phyloP scores from a whole-genome alignment of 1,140 invertebrate genomes.

The Drosophila equinoxialis region DNA sequence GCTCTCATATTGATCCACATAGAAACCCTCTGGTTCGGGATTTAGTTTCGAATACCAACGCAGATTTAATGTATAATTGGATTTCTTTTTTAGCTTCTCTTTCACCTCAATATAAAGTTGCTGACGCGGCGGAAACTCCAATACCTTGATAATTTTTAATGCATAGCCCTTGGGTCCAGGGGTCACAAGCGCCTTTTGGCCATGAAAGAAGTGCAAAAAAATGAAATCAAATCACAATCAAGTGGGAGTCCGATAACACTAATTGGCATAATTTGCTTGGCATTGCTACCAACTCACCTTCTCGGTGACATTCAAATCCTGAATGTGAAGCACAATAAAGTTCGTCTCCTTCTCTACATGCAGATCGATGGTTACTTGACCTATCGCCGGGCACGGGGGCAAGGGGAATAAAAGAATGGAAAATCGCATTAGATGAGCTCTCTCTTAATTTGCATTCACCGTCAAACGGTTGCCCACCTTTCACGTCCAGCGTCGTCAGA shows the following conservation, averaged over 20 bases:
- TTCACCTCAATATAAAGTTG: conserved; percentile 94
- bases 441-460: conserved; percentile 20
- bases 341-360: conserved; percentile 92
- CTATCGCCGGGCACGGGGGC: conserved; percentile 84
- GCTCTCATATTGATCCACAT: conserved; percentile 93
- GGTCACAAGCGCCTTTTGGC: conserved; percentile 86
- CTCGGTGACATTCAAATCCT: conserved; percentile 94
- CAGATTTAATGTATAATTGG: conserved; percentile 93
- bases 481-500: conserved; percentile 93
- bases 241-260: conserved; percentile 48
- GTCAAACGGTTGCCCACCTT: conserved; percentile 85
- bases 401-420: conserved; percentile 30
- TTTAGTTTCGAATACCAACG: conserved; percentile 92
- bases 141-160: conserved; percentile 88
- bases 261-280: conserved; percentile 46
- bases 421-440: conserved; percentile 41
- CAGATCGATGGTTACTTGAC: conserved; percentile 93
- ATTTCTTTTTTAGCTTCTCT: conserved; percentile 89
- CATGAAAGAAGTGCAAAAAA: conserved; percentile 11
- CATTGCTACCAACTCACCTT: conserved; percentile 84
- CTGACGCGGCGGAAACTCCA: conserved; percentile 92
- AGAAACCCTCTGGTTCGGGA: conserved; percentile 94
- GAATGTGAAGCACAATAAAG: conserved; percentile 95
- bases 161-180: conserved; percentile 88
- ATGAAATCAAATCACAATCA: conserved; percentile 9